phyloP scores from a whole-genome alignment of 2,797 vertebrate species.

The Sebastes itinus region DNA sequence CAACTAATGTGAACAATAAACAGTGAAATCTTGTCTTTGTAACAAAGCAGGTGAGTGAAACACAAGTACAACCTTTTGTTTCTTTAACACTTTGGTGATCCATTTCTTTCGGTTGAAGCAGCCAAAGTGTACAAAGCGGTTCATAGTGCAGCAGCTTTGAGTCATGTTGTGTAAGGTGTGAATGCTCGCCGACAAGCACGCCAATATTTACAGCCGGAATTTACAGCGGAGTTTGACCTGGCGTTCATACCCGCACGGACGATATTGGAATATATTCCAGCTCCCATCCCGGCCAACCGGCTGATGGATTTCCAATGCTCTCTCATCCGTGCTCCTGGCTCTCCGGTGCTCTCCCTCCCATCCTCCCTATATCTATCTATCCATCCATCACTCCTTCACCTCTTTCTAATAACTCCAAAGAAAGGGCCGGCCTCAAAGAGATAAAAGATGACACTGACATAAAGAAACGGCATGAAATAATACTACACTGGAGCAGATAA shows the following conservation, averaged over 20 bases:
- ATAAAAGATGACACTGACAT: conserved; percentile 48
- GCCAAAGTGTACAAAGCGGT: neutral
- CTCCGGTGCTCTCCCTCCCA: neutral
- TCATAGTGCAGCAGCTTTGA: neutral
- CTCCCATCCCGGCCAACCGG: neutral
- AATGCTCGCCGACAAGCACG: neutral
- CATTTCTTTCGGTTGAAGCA: neutral
- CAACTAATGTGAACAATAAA: neutral
- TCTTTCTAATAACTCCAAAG: conserved; percentile 48
- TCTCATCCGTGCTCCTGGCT: conserved; percentile 4
- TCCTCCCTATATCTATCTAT: neutral
- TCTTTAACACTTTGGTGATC: too few species aligned
- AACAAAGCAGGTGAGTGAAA: neutral
- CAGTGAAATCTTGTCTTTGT: neutral
- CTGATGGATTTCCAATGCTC: conserved; percentile 41
- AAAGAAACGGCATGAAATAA: conserved; percentile 42
- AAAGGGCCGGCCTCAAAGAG: conserved; percentile 14
- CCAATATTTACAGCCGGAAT: neutral
- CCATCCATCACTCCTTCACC: conserved; percentile 47
- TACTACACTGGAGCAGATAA: conserved; percentile 49
- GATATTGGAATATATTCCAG: neutral
- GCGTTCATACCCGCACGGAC: neutral
- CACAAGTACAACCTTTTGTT: neutral
- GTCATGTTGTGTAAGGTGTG: neutral
- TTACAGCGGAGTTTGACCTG: neutral